phyloP scores from a whole-genome alignment of 2,888 invertebrate genomes.

The Aphodius sticticus region DNA sequence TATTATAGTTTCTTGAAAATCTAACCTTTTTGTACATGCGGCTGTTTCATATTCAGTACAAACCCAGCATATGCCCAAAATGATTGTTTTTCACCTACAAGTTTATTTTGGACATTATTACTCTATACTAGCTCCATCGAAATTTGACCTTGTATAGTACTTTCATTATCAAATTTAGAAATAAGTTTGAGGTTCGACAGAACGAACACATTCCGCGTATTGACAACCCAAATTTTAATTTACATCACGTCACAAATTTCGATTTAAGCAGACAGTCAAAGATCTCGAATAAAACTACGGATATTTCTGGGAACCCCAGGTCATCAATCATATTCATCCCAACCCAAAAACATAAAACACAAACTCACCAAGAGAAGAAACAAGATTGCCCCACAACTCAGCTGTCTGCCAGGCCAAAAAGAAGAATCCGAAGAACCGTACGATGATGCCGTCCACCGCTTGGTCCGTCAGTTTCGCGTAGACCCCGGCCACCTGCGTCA shows the following conservation, averaged over 20 bases:
- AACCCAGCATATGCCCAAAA: too few relatives aligned
- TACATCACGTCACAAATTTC: background rate
- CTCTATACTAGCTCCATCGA: too few relatives aligned
- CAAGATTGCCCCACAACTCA: constrained; percentile 95
- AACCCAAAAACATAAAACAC: constrained; percentile 9
- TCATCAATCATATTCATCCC: background rate
- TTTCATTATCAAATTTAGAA: too few relatives aligned
- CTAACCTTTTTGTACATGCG: too few relatives aligned
- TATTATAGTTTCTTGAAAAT: too few relatives aligned
- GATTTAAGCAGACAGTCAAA: background rate
- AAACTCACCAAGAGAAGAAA: constrained; percentile 87
- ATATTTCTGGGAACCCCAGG: background rate
- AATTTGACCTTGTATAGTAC: too few relatives aligned
- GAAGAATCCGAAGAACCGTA: constrained; percentile 98
- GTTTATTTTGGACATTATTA: too few relatives aligned
- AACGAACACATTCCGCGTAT: too few relatives aligned
- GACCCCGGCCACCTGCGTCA: constrained; percentile 92
- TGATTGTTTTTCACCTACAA: too few relatives aligned
- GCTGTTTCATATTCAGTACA: too few relatives aligned
- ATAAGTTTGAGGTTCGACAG: too few relatives aligned
- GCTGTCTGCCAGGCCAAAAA: constrained; percentile 98
- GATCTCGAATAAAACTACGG: background rate
- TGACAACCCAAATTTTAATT: background rate
- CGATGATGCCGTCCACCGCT: constrained; percentile 90
- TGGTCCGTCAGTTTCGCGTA: constrained; percentile 90